These are phyloP conservation scores for Eueides isabella DNA, from an alignment of 1,140 invertebrate genomes.

Conservation along the genomic window DNA sequence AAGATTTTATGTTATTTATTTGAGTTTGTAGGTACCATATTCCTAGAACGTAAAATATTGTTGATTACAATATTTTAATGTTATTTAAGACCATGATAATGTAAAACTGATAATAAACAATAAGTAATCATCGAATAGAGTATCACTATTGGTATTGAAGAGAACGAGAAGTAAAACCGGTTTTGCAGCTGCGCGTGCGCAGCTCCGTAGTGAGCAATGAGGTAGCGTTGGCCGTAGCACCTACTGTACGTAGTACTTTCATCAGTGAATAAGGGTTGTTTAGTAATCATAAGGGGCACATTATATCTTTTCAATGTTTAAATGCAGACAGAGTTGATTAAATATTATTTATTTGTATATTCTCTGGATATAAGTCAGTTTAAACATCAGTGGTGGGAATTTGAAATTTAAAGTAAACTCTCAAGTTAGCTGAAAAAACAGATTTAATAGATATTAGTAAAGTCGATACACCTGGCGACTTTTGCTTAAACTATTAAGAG, in stretches of 20 bases:
- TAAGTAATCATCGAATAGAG: background rate
- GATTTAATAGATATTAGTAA: background rate
- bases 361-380: too few species aligned
- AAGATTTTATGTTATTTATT: background rate
- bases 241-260: conserved; percentile 32
- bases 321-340: background rate
- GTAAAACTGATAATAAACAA: conserved; percentile 9
- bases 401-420: background rate
- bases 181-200: conserved; percentile 68
- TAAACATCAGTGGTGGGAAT: background rate
- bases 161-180: conserved; percentile 42
- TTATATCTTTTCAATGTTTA: too few species aligned
- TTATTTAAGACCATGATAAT: background rate
- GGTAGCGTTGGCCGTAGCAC: conserved; percentile 30
- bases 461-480: background rate
- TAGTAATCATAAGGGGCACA: background rate
- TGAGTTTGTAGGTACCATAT: background rate
- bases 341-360: too few species aligned
- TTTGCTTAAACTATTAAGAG: background rate
- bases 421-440: background rate
- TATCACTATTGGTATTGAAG: conserved; percentile 9
- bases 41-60: background rate
- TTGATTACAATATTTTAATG: background rate
- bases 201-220: conserved; percentile 21
- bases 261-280: conserved; percentile 4